These are phyloP conservation scores for Lethocerus indicus DNA, from an alignment of 1,140 invertebrate genomes.

Conservation along the genomic window DNA sequence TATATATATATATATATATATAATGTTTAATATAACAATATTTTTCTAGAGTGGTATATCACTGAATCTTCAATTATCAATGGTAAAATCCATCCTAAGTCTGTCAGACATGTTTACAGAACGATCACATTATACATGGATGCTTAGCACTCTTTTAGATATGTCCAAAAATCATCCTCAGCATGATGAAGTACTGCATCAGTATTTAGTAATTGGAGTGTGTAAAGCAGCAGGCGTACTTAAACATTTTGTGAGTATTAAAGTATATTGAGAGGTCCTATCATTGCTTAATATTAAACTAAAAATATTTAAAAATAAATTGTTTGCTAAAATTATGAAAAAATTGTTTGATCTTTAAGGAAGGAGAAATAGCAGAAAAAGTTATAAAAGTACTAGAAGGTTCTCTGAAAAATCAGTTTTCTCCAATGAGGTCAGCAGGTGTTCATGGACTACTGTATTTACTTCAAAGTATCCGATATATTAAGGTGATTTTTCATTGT, in stretches of 20 bases:
- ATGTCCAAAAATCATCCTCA: slow-evolving; percentile 38
- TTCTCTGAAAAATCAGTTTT: slow-evolving; percentile 42
- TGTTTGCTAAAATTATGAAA: too few species aligned
- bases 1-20: too few species aligned
- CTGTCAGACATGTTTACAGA: slow-evolving; percentile 58
- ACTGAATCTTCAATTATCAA: slow-evolving; percentile 28
- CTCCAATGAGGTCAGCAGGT: slow-evolving; percentile 45
- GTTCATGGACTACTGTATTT: slow-evolving; percentile 62
- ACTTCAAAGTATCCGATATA: slow-evolving; percentile 34
- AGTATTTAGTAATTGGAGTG: slow-evolving; percentile 47
- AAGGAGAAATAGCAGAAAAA: slow-evolving; percentile 36
- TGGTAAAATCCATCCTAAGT: slow-evolving; percentile 39
- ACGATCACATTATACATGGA: slow-evolving; percentile 50
- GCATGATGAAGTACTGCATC: slow-evolving; percentile 53
- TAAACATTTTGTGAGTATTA: slow-evolving; percentile 28
- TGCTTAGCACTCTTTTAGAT: slow-evolving; percentile 46
- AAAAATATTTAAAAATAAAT: too few species aligned
- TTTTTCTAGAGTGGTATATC: slow-evolving; percentile 14
- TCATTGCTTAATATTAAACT: too few species aligned
- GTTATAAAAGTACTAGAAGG: slow-evolving; percentile 43
- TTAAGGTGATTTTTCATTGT: slow-evolving; percentile 3
- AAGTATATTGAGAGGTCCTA: too few species aligned
- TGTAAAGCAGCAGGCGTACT: slow-evolving; percentile 51
- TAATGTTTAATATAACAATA: too few species aligned
- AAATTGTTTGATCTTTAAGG: slow-evolving; percentile 22